Base-by-base conservation (phyloP, 2,113 vertebrate species). In the Coptodon bakossiorum region DNA sequence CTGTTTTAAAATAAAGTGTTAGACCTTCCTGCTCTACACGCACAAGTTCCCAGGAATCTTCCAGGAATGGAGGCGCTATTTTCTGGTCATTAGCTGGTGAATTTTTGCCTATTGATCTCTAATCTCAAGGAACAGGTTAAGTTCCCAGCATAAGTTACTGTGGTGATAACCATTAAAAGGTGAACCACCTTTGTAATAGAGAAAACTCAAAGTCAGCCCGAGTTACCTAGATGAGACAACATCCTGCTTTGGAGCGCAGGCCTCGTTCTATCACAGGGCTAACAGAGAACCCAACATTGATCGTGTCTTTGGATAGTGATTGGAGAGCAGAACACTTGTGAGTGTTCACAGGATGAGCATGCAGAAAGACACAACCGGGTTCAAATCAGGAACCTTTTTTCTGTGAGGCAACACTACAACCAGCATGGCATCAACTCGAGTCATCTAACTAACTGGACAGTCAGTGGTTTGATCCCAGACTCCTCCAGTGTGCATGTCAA, bases 31-130 rank as follows among this genome's bases (percentile, higher is more conserved):
- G 22, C 38, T 71, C 66, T 16, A 13, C n/a, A 43, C 12, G 1
- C 3, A 0, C 0, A 22, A 43, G n/a, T 14, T 71, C 11, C 5
- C 36, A 16, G 12, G 38, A 40, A 14, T 43, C 66, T 9, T 71
- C n/a, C n/a, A 9, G 5, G 66, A 71, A 24, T 3, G 66, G 13
- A 16, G 12, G 7, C n/a, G 1, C n/a, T 16, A 43, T 43, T 66
- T 13, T 66, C 34, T 61, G 38, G 38, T 40, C 45, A 48, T 14
- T 6, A 48, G 45, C 13, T 14, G 13, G 14, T 48, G 45, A 48
- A 16, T 48, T 48, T 16, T 6, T 16, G 16, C 6, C 45, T 48
- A 14, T 6, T 6, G 45, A 48, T 16, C 45, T 48, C 45, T 48
- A 45, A 45, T 16, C 43, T 45, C 13, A 5, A 48, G 45, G 45